Base-by-base conservation (phyloP, 2,113 vertebrate species). In the Dicentrarchus labrax region DNA sequence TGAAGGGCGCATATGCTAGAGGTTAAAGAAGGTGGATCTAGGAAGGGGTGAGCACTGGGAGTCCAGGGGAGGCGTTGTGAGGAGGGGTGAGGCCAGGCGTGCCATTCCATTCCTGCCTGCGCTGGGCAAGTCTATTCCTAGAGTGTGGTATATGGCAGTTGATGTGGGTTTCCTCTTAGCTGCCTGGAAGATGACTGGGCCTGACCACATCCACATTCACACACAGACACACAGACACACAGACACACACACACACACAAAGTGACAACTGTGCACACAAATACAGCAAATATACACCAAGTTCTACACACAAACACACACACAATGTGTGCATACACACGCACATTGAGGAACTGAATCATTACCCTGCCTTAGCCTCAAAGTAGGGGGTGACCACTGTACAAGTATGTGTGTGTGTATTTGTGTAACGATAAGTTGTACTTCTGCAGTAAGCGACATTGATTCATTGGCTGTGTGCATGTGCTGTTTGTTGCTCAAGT, bases 91-190 rank as follows among this genome's bases (percentile, higher is more conserved):
- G 88, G 89, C 86, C 85, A 88, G 89, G 89, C 89, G 65, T 90
- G 91, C 91, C 83, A 93, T 94, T 88, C 93, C 83, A 93, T 94
- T 85, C 90, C 94, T 91, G 88, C 87, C 84, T 88, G 65, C 83
- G 69, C 88, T 6, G 47, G 87, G 79, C 83, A 84, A 79, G 91
- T 94, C 93, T 95, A 95, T 95, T 95, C 95, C 93, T 94, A 92
- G 94, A 95, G 94, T 93, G 89, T 92, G 95, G 89, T 80, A 76
- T 91, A 94, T 97, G 97, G 97, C 97, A 98, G 97, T 98, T 98
- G 96, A 97, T 98, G 97, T 97, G 97, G 97, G 96, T 99, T 99
- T 99, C 98, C 97, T 98, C 96, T 96, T 92, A 97, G 96, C 97
- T 97, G 96, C 96, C 96, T 98, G 95, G 94, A 96, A 97, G 97